These are phyloP conservation scores for Atethmia centrago DNA, from an alignment of 2,888 invertebrate species.

Conservation along the genomic window DNA sequence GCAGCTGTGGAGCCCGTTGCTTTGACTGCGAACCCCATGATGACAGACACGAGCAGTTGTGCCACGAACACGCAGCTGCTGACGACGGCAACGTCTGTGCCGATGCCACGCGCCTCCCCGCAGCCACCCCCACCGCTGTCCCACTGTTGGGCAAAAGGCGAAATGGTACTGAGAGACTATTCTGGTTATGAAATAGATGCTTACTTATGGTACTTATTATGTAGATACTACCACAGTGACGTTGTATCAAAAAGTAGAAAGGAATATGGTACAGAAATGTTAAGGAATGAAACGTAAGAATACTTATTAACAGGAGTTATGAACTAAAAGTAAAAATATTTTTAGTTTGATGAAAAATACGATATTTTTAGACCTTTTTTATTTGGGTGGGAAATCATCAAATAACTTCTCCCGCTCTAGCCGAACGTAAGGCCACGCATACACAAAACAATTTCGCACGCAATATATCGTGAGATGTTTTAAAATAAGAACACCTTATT, in stretches of 20 bases:
- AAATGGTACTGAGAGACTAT: background rate
- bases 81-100: conserved; percentile 98
- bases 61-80: conserved; percentile 99
- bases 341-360: background rate
- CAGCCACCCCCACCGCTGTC: conserved; percentile 85
- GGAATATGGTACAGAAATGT: background rate
- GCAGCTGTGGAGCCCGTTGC: conserved; percentile 96
- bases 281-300: too few species aligned
- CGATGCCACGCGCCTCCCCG: conserved; percentile 95
- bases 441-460: too few species aligned
- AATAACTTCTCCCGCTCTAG: too few species aligned
- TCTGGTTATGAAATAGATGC: background rate
- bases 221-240: background rate
- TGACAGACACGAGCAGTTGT: conserved; percentile 96
- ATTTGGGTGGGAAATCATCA: too few species aligned
- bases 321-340: background rate
- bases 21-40: conserved; percentile 96
- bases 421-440: too few species aligned
- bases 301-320: background rate
- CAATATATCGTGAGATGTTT: too few species aligned
- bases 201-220: background rate
- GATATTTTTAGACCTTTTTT: too few species aligned
- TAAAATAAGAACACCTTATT: too few species aligned
- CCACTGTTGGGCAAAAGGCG: conserved; percentile 75
- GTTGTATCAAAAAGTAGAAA: background rate